Base-by-base conservation (phyloP, 2,888 invertebrate species). In the Neuroscelio doddi region DNA sequence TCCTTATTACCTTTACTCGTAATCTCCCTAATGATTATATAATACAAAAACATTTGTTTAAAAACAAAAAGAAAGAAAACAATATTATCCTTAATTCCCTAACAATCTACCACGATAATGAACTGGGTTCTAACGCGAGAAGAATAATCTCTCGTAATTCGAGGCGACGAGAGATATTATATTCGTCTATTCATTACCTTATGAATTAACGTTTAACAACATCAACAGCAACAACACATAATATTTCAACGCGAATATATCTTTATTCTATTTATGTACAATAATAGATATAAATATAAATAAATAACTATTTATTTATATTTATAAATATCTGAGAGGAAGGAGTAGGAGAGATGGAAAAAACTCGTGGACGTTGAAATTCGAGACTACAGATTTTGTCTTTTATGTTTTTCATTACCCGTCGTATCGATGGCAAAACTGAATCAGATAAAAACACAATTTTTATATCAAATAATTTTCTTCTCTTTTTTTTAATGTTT, bases 141-240 rank as follows among this genome's bases (percentile, higher is more conserved):
- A 36, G 36, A 30, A 30, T 30, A 3, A 21, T 21, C 2, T 21
- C 21, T 21, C 21, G 21, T 5, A 21, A 3, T 2, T 21, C 21
- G 21, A 2, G 21, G 21, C 5, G 2, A 21, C 21, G 21, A 21
- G 21, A 5, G 5, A 21, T 21, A 21, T 21, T 21, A 21, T 21
- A 5, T 21, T 21, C 21, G 5, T 21, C 21, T 21, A 21, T 5
- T 21, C 5, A 21, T 7, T 15, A 36, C 14, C 47, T 61, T 61
- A 52, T 27, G 56, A 80, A 50, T 63, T 77, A 77, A 82, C 70
- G 68, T 71, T 80, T 80, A 83, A 82, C 79, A 84, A 84, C 83
- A 84, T 81, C 79, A 83, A 84, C 83, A 82, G 78, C 83, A 83
- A 83, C 79, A 83, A 82, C 83, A 83, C 81, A 78, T 81, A 80